Evolutionary conservation across 2,888 invertebrate species (phyloP), one percentile per base, ranked within the genome.

Genomic region (Meteorus colon): DNA sequence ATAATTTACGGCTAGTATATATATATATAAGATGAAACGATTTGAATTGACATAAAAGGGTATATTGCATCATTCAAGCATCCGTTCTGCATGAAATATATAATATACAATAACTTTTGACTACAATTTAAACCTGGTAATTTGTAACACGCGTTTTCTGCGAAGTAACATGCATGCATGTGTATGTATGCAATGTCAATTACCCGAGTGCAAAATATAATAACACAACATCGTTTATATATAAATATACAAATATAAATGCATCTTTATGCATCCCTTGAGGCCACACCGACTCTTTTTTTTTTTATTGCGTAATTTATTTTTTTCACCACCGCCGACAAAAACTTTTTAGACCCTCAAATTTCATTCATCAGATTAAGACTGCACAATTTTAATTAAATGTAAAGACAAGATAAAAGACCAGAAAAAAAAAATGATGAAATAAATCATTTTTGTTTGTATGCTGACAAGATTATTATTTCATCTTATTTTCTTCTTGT

Each of bases 61-160:
- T 29, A 34, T 31, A 63, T 29, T 27, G 31, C 29, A 63, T 31
- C 65, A 31, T 31, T 12, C 4, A 24, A 37, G 34, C 31, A 63
- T 72, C 48, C 51, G 62, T 55, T 67, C n/a, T 34, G 68, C 59
- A 66, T 65, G 60, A 76, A 76, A 55, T 55, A 55, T 55, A 55
- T 55, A 55, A 55, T 24, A 55, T 55, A 55, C 55, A 55, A 55
- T 55, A 55, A 55, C 55, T 55, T 76, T 73, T 76, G 76, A 76
- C 72, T 76, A 73, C 76, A 76, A 72, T 72, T 72, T 60, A 41
- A 71, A 37, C 72, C 67, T 72, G 31, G 65, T 76, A 76, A 76
- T 76, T 76, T 76, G 76, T 76, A 72, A 71, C 76, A 76, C 72
- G 67, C 75, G 65, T 41, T 24, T 67, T 67, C 55, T 41, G 31